Percentiles rank a stretch among this genome's conserved stretches.
These are phyloP conservation scores for Acanthosepion esculentum DNA, from an alignment of 2,888 invertebrate species.

Conservation along the genomic window DNA sequence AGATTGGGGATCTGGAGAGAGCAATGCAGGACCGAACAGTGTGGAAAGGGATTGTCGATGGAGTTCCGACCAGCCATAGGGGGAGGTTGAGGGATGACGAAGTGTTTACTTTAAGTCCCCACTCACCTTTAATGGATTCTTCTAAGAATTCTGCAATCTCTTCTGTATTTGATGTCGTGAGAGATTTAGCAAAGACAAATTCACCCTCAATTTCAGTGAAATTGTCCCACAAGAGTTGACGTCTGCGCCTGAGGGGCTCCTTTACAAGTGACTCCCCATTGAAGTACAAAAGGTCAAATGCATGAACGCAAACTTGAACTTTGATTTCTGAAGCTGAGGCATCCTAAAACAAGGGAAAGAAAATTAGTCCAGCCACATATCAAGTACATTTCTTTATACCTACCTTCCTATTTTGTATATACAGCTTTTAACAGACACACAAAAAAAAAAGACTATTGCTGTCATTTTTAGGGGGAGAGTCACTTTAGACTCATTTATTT, in stretches of 20 bases:
- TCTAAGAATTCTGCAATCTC: constrained; percentile 95
- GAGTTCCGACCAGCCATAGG: too few relatives aligned
- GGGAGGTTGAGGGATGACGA: too few relatives aligned
- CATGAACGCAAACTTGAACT: constrained; percentile 94
- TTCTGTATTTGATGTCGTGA: constrained; percentile 89
- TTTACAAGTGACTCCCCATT: constrained; percentile 90
- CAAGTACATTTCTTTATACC: too few relatives aligned
- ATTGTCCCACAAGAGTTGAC: constrained; percentile 81
- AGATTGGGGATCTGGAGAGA: too few relatives aligned
- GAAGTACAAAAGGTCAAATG: constrained; percentile 94
- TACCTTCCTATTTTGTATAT: too few relatives aligned
- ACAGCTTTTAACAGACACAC: too few relatives aligned
- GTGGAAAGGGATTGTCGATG: too few relatives aligned
- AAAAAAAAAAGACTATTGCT: too few relatives aligned
- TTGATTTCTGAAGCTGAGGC: constrained; percentile 85
- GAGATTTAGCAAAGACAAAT: constrained; percentile 89
- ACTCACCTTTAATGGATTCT: constrained; percentile 88
- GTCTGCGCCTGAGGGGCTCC: constrained; percentile 83
- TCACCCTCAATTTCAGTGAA: constrained; percentile 80
- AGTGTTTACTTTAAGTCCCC: background rate
- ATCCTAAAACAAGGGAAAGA: constrained; percentile 78
- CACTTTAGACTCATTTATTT: too few relatives aligned
- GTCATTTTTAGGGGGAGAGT: too few relatives aligned
- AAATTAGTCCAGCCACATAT: background rate
- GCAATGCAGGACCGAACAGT: too few relatives aligned